These are phyloP conservation scores for Gavialis gangeticus DNA, from an alignment of 2,113 vertebrate genomes.

Conservation along the genomic window DNA sequence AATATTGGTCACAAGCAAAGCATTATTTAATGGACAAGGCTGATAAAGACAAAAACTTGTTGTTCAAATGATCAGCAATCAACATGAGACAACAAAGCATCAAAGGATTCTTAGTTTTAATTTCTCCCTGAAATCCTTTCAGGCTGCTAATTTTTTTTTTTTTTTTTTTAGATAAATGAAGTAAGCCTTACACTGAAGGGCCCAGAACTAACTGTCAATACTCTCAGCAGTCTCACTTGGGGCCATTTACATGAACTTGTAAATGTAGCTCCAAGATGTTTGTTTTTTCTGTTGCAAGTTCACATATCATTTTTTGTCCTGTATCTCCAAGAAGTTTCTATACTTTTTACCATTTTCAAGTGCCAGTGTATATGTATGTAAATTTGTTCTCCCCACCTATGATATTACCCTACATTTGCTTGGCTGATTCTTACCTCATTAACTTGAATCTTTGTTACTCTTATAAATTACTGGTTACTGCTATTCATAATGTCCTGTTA, in stretches of 20 bases:
- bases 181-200: neutral
- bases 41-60: neutral
- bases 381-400: neutral
- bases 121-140: neutral
- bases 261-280: neutral
- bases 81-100: neutral
- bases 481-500: neutral
- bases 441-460: neutral
- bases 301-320: neutral
- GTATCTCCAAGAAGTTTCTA: neutral
- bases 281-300: neutral
- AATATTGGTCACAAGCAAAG: neutral
- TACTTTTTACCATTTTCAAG: neutral
- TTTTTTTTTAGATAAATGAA: neutral
- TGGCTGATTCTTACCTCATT: neutral
- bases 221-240: neutral
- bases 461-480: neutral
- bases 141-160: neutral
- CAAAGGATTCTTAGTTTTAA: neutral
- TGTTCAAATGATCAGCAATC: neutral
- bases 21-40: neutral
- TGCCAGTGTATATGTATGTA: neutral
- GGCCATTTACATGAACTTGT: neutral
- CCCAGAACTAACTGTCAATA: neutral
- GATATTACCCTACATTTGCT: neutral